Conservation (phyloP, 2,113 vertebrate species). For the Chloropsis hardwickii region DNA sequence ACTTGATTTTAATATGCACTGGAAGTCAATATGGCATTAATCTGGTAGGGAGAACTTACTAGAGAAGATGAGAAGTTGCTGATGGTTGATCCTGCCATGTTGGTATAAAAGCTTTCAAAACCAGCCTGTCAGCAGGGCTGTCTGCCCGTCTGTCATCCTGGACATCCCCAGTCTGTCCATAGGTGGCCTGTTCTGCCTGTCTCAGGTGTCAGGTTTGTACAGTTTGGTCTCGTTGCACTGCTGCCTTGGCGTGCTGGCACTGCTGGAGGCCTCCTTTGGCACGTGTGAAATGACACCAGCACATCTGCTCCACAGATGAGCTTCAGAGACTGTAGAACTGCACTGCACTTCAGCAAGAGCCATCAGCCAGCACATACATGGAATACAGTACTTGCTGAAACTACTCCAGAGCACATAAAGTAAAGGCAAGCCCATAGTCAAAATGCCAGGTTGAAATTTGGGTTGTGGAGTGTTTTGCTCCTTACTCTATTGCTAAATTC, state of each 20-base stretch:
- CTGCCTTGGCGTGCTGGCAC: background rate
- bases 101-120: background rate
- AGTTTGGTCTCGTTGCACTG: background rate
- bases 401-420: background rate
- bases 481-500: background rate
- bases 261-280: background rate
- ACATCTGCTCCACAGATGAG: background rate
- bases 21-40: background rate
- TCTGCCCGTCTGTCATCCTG: background rate
- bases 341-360: background rate
- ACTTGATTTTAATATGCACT: background rate
- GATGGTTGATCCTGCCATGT: background rate
- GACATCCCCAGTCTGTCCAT: background rate
- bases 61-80: background rate
- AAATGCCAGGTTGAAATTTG: background rate
- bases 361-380: fast-evolving
- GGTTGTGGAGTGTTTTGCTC: background rate
- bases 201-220: background rate
- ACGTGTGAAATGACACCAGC: no score
- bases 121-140: background rate
- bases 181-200: background rate
- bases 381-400: background rate
- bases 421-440: background rate
- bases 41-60: background rate
- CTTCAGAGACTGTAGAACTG: background rate